These are phyloP conservation scores for Echinops telfairi DNA, from an alignment of 2,113 vertebrate species.

Conservation along the genomic window DNA sequence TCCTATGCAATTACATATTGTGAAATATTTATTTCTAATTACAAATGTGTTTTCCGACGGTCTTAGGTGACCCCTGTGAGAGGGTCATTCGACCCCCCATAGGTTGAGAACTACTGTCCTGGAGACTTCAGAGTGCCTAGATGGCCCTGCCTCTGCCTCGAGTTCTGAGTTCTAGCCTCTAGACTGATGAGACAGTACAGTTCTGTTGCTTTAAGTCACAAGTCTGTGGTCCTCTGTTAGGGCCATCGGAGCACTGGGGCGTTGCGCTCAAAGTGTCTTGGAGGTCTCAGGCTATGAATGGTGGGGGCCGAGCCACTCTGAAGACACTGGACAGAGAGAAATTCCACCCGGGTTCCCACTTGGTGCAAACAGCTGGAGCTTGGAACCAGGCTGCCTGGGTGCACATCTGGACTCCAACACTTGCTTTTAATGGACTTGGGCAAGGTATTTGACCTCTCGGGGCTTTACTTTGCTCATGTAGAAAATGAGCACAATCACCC, in stretches of 20 bases:
- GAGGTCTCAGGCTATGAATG: not conserved
- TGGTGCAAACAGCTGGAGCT: no score
- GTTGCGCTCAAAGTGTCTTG: not conserved
- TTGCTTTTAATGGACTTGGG: no score
- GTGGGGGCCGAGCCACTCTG: not conserved
- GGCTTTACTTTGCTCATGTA: not conserved
- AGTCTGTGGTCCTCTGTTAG: not conserved
- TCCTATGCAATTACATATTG: no score
- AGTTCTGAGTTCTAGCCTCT: not conserved
- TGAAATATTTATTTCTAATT: no score
- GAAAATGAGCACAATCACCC: not conserved
- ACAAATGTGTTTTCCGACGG: no score
- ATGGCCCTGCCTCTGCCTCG: not conserved
- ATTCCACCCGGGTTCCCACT: rapidly evolving
- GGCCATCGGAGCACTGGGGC: not conserved
- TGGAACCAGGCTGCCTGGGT: not conserved
- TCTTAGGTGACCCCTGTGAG: no score
- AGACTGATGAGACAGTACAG: not conserved
- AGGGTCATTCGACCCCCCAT: no score
- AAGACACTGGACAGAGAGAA: rapidly evolving
- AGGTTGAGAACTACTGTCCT: not conserved
- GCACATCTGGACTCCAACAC: not conserved
- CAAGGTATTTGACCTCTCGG: not conserved
- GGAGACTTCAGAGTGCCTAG: not conserved
- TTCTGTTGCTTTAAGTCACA: not conserved